Evolutionary conservation across 2,113 vertebrate species (phyloP), one percentile per base, ranked within the genome.

Genomic region (Aphyosemion australe): DNA sequence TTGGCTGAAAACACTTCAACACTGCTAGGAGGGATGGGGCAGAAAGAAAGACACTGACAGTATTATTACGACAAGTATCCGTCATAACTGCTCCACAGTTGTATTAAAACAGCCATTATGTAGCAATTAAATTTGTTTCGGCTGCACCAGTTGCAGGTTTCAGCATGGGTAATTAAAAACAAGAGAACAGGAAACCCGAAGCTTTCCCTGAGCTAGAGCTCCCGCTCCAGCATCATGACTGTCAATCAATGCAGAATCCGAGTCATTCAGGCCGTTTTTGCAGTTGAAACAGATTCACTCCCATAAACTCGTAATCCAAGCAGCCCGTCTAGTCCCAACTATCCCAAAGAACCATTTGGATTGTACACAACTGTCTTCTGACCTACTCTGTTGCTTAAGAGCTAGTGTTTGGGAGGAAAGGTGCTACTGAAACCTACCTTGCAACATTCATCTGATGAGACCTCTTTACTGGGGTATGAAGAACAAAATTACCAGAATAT

Each of bases 71-170:
- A 87, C 85, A 89, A 89, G 90, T 88, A 88, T 77, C 76, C 84
- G 65, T 82, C 80, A 57, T 90, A 90, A 90, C 90, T 90, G 84
- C 83, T 69, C 43, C 82, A 82, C 87, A 91, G 90, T 90, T 88
- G 85, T 88, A 90, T 90, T 92, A 88, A 91, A 87, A 85, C 69
- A 70, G 80, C 76, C 86, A 88, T 90, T 90, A 89, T 90, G 84
- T 84, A 83, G 88, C 83, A 89, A 90, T 90, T 90, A 82, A 84
- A 89, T 89, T 79, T 82, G 80, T 77, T 76, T 80, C 84, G 87
- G 78, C 72, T 69, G 12, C 63, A 49, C 73, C 69, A 80, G 84
- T 88, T 86, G 84, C 82, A 89, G 84, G 85, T 88, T 89, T 88
- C 77, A 78, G 75, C 61, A 54, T 84, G 80, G 76, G 84, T 88